Evolutionary conservation across 2,797 vertebrate species (phyloP).

Genomic region (Crax fasciolata): DNA sequence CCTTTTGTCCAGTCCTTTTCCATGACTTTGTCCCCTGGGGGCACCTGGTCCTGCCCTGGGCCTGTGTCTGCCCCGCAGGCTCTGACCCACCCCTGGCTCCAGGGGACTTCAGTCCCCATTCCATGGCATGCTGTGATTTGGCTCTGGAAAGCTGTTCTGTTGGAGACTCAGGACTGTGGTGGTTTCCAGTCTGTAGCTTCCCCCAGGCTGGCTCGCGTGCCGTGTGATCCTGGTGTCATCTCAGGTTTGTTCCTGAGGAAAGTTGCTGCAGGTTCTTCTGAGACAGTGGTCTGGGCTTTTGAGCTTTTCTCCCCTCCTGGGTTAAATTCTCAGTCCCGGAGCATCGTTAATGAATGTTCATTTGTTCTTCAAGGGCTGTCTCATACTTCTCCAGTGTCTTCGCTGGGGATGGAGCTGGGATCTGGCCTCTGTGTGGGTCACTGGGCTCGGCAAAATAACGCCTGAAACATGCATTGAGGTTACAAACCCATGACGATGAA

Average conservation of each 20-base stretch:
- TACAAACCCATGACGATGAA: slow-evolving; percentile 65
- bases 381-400: slow-evolving; percentile 56
- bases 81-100: slow-evolving; percentile 11
- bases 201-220: neutral
- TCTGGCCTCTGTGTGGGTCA: slow-evolving; percentile 29
- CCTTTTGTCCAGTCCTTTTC: slow-evolving; percentile 5
- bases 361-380: neutral
- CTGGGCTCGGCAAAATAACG: slow-evolving; percentile 48
- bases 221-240: neutral
- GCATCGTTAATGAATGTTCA: neutral
- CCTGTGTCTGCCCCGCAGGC: neutral
- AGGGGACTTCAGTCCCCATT: neutral
- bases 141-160: neutral
- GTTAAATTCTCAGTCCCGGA: slow-evolving; percentile 49
- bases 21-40: neutral
- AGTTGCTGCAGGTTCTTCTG: neutral
- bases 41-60: neutral
- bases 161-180: neutral
- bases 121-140: neutral
- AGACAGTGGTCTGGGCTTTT: neutral
- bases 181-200: neutral
- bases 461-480: slow-evolving; percentile 68
- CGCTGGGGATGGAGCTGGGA: slow-evolving; percentile 55
- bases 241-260: neutral
- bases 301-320: neutral